Base-by-base conservation (phyloP, 2,797 vertebrate species). In the Cynodonichthys magdalenae region DNA sequence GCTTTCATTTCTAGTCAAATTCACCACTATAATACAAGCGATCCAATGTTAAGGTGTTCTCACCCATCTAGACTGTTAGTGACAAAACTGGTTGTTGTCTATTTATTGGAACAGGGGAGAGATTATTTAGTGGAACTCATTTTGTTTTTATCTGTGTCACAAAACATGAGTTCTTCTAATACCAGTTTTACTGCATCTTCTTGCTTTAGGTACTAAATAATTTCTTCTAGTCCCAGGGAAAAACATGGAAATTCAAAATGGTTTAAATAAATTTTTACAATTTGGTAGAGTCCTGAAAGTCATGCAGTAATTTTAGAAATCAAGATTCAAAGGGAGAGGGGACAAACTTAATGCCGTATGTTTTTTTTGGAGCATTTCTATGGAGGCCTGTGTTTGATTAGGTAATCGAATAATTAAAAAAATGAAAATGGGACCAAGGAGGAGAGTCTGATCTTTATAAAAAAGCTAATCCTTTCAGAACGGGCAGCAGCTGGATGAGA, bases 1-100 rank as follows among this genome's bases (percentile, higher is more conserved):
- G 95, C 93, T 90, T 94, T 93, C 92, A 91, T 87, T 67, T 88
- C 81, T 58, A 73, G 42, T 59, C 54, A 59, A 47, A 18, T 42
- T 61, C 56, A 39, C 63, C 47, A 18, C 34, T 34, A 12, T 52
- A 48, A 63, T 24, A 62, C 53, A 55, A 34, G 44, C 63, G 45
- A 66, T 62, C 49, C 39, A 28, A 47, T 15, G 52, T 18, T 63
- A 49, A 36, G 14, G 58, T 36, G 39, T 61, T 53, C 50, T 52
- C 45, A 63, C 27, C 1, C 28, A 17, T 18, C 27, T 44, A 45
- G 14, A 56, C 48, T 0, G 9, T 56, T 59, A 61, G 63, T 62
- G 31, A 58, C 11, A 18, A 46, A 69, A 55, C 17, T 31, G 47
- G 36, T 34, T 39, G 19, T 5, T 42, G 29, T 46, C 28, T 17